Base-by-base conservation (phyloP, 2,888 invertebrate species). In the Zhuqinia jingwanae region DNA sequence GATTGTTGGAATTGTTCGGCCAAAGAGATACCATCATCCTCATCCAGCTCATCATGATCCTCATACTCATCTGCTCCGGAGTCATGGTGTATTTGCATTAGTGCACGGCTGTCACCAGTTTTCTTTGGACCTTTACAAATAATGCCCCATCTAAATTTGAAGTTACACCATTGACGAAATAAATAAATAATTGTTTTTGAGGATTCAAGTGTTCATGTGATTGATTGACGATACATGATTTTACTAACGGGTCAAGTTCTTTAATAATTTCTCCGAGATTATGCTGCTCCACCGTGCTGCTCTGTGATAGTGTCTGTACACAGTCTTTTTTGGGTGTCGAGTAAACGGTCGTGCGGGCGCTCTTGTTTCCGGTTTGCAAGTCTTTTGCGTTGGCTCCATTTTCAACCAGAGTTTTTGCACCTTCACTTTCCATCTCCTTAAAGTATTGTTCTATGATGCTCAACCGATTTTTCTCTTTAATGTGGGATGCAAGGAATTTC, bases 21-120 rank as follows among this genome's bases (percentile, higher is more conserved):
- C n/a, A 89, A 27, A 0, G 87, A 87, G n/a, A 81, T 85, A 0
- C 73, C 88, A n/a, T 77, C 84, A 56, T 88, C 88, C 6, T 88
- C 88, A 10, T 80, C 84, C 6, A 53, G 75, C 25, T 85, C 76
- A 60, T 82, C 36, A 20, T 81, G 68, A 17, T 77, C 56, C 17
- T 5, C 45, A 22, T 75, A 17, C 0, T 27, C 25, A 8, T 15
- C 22, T 8, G 2, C 68, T 17, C 45, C 22, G 5, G 36, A 10
- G 3, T 36, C 65, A n/a, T 36, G n/a, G 17, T 15, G n/a, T 63
- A 8, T n/a, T n/a, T n/a, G n/a, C n/a, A n/a, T n/a, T n/a, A n/a
- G n/a, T n/a, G n/a, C n/a, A n/a, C n/a, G n/a, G n/a, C 30, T 6
- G 17, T 70, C 27, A 13, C 22, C 20, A 3, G 6, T 36, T 56